phyloP scores from a whole-genome alignment of 2,888 invertebrate genomes.

The Eremobia ochroleuca region DNA sequence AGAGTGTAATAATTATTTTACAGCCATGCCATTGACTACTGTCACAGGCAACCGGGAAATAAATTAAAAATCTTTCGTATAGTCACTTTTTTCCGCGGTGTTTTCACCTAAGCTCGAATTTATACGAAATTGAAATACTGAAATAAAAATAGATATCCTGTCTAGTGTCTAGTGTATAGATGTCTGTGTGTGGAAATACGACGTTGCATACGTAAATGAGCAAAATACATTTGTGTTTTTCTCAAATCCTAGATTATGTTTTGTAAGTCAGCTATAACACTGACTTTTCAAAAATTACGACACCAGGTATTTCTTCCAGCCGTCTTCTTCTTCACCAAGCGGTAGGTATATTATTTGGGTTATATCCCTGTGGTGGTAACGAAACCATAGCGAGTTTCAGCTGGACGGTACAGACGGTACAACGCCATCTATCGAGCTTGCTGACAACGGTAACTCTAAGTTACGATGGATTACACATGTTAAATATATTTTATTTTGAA shows the following conservation, averaged over 20 bases:
- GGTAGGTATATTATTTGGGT: not conserved
- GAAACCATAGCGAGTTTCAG: not conserved
- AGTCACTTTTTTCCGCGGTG: no score
- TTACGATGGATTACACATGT: not conserved
- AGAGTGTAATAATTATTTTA: no score
- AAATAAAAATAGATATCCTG: no score
- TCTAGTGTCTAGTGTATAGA: no score
- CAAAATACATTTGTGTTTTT: not conserved
- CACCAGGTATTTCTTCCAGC: not conserved
- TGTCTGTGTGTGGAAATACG: not conserved
- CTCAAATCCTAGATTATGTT: slow-evolving; percentile 1
- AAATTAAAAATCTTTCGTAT: no score
- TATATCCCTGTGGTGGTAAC: not conserved
- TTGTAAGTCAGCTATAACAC: not conserved
- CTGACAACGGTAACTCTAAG: not conserved
- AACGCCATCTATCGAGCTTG: not conserved
- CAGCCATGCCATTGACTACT: no score
- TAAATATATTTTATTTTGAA: no score
- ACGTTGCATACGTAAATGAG: not conserved
- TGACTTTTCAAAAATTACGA: not conserved
- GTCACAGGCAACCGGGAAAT: no score
- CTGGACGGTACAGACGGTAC: not conserved
- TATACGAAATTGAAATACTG: no score
- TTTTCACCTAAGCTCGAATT: no score
- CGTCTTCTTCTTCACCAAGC: not conserved